Conservation (phyloP, 1,140 invertebrate genomes). For the Thrips palmi region DNA sequence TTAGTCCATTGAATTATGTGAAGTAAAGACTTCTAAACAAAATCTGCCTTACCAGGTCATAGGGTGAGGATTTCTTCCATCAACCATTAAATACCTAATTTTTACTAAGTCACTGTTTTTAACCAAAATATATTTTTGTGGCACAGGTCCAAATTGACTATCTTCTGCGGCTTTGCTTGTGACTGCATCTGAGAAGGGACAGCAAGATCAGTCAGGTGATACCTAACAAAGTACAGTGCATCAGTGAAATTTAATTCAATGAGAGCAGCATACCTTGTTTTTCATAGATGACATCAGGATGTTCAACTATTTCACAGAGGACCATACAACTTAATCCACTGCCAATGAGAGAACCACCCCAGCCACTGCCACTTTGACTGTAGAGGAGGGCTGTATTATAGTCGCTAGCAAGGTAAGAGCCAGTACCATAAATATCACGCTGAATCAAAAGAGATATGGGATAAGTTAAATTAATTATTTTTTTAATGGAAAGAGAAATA, state of each 20-base stretch:
- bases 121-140: conserved; percentile 52
- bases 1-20: too few relatives aligned
- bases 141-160: conserved; percentile 33
- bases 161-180: conserved; percentile 20
- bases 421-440: conserved; percentile 48
- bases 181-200: conserved; percentile 15
- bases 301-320: conserved; percentile 56
- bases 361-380: conserved; percentile 46
- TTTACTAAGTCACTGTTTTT: conserved; percentile 54
- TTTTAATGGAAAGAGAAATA: conserved; percentile 4
- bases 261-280: too few relatives aligned
- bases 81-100: conserved; percentile 57
- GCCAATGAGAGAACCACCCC: conserved; percentile 52
- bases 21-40: too few relatives aligned
- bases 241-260: too few relatives aligned
- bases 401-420: conserved; percentile 55
- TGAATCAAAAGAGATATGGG: too few relatives aligned
- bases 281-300: conserved; percentile 33
- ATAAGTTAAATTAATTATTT: conserved; percentile 9
- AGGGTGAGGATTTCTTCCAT: too few relatives aligned
- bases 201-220: not conserved
- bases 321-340: conserved; percentile 53
- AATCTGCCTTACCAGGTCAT: too few relatives aligned
- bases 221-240: too few relatives aligned
- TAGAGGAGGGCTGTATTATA: conserved; percentile 44